Evolutionary conservation across 2,113 vertebrate species (phyloP), one percentile per base, ranked within the genome.

Genomic region (Oenanthe oenanthe): DNA sequence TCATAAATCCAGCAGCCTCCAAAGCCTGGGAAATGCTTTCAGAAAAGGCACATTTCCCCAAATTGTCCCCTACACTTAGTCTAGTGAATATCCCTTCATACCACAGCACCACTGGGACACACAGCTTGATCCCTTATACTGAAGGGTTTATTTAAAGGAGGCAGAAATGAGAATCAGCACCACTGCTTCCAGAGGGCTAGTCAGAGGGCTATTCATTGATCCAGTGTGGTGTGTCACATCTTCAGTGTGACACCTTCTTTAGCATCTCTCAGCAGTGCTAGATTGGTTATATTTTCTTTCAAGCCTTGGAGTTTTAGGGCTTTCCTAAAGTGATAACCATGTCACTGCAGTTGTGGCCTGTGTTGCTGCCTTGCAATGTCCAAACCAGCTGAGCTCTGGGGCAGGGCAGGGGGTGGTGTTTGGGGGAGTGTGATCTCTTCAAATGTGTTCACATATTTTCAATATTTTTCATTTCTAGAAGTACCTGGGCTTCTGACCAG

Each of bases 121-220:
- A 71, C 43, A 72, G 16, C 74, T 73, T 58, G 56, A 89, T 84
- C 34, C 29, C 47, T 77, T 32, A 63, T 45, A 78, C 38, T 45
- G 48, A 58, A 31, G 25, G 34, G 54, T 74, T 95, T 92, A 85
- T 92, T 88, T 42, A 92, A 87, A 84, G 73, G 31, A 89, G 36
- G 34, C 18, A 77, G 70, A 70, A 79, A 82, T 58, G 10, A 88
- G 75, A 91, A 85, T 67, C 65, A 82, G 56, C 53, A 53, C 13
- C 87, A 38, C 31, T 48, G 24, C 56, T 83, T 86, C 62, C 71
- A 77, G 67, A 51, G 50, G 48, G 48, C 45, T 67, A 77, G 62
- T 61, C 68, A 77, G 74, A 85, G 70, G 21, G 25, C 8, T 63
- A 32, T 70, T 85, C 86, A 81, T 74, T 73, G 61, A 93, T 93